Conservation (phyloP, 1,140 invertebrate genomes). For the Tetragonula clypearis region DNA sequence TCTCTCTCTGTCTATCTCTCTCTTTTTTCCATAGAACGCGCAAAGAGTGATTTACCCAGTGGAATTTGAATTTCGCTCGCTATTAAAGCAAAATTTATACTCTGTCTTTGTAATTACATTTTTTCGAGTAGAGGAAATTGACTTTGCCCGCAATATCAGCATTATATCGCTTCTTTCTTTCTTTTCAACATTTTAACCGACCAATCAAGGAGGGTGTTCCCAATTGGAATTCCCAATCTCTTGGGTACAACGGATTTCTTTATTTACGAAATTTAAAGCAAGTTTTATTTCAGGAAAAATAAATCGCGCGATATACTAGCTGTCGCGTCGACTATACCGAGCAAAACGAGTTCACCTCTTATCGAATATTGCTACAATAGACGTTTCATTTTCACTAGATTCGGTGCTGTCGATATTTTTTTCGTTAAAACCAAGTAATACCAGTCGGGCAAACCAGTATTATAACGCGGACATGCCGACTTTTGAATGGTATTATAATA, state of each 20-base stretch:
- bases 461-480: neutral
- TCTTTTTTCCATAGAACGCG: neutral
- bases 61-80: neutral
- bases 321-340: neutral
- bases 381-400: neutral
- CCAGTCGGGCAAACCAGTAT: neutral
- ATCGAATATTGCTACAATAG: too few species aligned
- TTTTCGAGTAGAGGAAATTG: neutral
- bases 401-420: neutral
- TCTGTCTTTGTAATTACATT: neutral
- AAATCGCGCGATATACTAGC: neutral
- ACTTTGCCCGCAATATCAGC: neutral
- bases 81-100: slow-evolving; percentile 12
- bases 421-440: slow-evolving; percentile 18
- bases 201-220: neutral
- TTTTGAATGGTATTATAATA: slow-evolving; percentile 37
- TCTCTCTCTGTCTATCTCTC: too few species aligned
- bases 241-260: neutral
- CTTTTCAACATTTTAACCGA: neutral
- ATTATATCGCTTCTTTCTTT: neutral
- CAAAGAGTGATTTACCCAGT: slow-evolving; percentile 20
- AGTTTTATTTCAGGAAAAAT: neutral
- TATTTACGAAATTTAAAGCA: neutral
- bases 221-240: neutral
- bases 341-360: too few species aligned